Conservation (phyloP, 1,140 invertebrate species). For the Caerostris extrusa region DNA sequence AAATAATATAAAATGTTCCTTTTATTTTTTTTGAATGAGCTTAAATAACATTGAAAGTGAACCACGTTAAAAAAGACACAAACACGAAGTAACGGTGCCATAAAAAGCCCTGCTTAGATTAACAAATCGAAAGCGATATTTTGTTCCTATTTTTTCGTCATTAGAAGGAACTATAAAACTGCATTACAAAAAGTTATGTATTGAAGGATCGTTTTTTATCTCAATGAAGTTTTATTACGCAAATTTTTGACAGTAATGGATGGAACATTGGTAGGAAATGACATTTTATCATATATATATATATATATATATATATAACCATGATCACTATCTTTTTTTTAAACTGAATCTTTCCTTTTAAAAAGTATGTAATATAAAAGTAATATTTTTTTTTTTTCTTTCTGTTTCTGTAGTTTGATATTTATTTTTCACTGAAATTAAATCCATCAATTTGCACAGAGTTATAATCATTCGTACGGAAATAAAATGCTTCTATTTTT, state of each 20-base stretch:
- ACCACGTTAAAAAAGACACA: constrained; percentile 45
- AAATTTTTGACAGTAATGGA: constrained; percentile 27
- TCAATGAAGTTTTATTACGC: constrained; percentile 41
- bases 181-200: constrained; percentile 29
- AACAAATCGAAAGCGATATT: constrained; percentile 45
- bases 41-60: constrained; percentile 5
- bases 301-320: neutral
- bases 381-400: neutral
- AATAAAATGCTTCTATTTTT: too few relatives aligned
- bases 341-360: neutral
- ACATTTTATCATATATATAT: neutral
- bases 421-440: neutral
- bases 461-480: too few relatives aligned
- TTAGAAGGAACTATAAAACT: constrained; percentile 8
- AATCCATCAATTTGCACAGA: too few relatives aligned
- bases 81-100: constrained; percentile 32
- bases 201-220: constrained; percentile 26
- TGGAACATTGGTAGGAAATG: neutral
- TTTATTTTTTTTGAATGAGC: constrained; percentile 10
- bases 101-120: constrained; percentile 54
- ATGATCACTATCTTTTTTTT: constrained; percentile 8
- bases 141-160: constrained; percentile 13
- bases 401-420: neutral
- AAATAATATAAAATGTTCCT: neutral
- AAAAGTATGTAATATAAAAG: too few relatives aligned